phyloP scores from a whole-genome alignment of 2,888 invertebrate genomes.

The Arctia plantaginis region DNA sequence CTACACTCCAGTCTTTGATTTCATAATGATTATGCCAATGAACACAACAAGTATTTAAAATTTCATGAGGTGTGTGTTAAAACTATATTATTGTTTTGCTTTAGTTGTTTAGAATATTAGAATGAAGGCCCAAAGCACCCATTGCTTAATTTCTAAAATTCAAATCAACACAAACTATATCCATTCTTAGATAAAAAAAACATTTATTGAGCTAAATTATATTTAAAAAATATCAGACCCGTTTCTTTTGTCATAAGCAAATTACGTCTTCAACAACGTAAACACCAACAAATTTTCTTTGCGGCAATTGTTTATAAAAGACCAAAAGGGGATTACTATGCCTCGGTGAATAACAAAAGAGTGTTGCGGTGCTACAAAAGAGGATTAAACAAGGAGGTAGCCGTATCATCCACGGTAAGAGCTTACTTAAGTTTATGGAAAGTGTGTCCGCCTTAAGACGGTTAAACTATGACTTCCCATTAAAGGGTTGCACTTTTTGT shows the following conservation, averaged over 20 bases:
- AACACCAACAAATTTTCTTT: constrained; percentile 72
- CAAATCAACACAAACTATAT: constrained; percentile 18
- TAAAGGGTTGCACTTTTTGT: constrained; percentile 85
- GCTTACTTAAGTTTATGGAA: constrained; percentile 84
- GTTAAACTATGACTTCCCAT: constrained; percentile 80
- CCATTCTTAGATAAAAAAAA: constrained; percentile 30
- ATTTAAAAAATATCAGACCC: constrained; percentile 51
- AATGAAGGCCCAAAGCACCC: neutral
- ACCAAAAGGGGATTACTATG: constrained; percentile 72
- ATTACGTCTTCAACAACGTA: constrained; percentile 69
- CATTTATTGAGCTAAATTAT: constrained; percentile 47
- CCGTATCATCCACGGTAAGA: constrained; percentile 81
- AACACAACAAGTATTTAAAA: neutral
- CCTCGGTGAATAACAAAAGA: constrained; percentile 80
- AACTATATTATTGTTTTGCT: neutral
- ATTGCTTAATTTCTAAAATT: neutral
- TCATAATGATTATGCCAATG: constrained; percentile 5
- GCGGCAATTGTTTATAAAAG: constrained; percentile 79
- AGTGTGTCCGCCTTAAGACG: constrained; percentile 79
- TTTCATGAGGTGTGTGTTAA: neutral
- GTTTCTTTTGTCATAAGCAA: constrained; percentile 65
- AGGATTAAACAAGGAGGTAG: constrained; percentile 81
- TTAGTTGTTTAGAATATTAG: neutral
- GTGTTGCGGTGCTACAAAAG: constrained; percentile 79
- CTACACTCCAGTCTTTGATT: neutral